Evolutionary conservation across 2,113 vertebrate species (phyloP).

Genomic region (Siniperca chuatsi): DNA sequence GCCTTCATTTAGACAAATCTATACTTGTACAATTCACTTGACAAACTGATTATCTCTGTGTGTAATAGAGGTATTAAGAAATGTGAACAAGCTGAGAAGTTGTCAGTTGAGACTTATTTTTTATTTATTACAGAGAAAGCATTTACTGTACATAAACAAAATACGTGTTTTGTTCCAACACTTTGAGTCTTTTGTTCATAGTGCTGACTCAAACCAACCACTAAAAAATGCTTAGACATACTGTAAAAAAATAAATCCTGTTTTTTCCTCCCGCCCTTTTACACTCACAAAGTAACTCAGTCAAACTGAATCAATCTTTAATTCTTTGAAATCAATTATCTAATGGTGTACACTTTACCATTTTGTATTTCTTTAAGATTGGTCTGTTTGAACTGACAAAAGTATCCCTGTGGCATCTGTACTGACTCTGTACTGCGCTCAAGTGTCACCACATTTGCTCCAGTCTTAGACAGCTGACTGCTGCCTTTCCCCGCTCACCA

Average conservation of each 20-base stretch:
- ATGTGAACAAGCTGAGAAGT: neutral
- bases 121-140: neutral
- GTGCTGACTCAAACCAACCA: slow-evolving; percentile 41
- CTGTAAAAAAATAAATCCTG: neutral
- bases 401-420: neutral
- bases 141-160: neutral
- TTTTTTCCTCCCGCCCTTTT: neutral
- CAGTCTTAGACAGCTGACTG: slow-evolving; percentile 62
- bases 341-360: neutral
- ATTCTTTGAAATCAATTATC: neutral
- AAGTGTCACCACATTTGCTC: slow-evolving; percentile 67
- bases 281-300: too few relatives aligned
- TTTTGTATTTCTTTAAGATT: neutral
- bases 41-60: neutral
- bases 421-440: slow-evolving; percentile 29
- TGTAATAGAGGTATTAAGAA: neutral
- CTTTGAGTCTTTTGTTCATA: neutral
- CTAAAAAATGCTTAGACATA: slow-evolving; percentile 29
- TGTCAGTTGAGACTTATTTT: neutral
- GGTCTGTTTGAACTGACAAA: neutral
- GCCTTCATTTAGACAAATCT: slow-evolving; percentile 16
- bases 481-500: slow-evolving; percentile 17
- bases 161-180: slow-evolving; percentile 14
- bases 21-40: neutral
- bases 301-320: neutral